Conservation (phyloP, 2,888 invertebrate genomes). For the Caenorhabditis sp. region DNA sequence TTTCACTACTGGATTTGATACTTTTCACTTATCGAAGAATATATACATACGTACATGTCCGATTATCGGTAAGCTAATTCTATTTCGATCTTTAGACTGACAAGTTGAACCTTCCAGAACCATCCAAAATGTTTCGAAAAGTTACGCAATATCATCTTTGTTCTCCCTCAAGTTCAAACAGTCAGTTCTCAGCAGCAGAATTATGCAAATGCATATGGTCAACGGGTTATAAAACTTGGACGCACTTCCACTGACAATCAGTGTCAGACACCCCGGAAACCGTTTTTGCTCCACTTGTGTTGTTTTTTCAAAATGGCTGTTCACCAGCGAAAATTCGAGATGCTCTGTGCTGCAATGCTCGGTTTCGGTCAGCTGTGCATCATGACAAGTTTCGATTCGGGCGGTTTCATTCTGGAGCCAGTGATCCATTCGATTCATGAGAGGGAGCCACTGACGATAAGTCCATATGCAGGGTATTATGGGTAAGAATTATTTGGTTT, state of each 20-base stretch:
- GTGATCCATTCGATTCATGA: slow-evolving; percentile 74
- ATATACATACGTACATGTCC: too few relatives aligned
- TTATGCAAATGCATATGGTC: background rate
- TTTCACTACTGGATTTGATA: too few relatives aligned
- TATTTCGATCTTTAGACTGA: too few relatives aligned
- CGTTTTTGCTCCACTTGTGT: too few relatives aligned
- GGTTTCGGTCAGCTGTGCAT: slow-evolving; percentile 71
- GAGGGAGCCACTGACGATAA: slow-evolving; percentile 62
- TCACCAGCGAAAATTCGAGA: slow-evolving; percentile 39
- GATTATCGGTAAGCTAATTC: too few relatives aligned
- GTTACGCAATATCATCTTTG: background rate
- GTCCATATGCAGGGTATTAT: slow-evolving; percentile 71
- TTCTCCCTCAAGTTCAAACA: background rate
- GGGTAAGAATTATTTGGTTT: slow-evolving; percentile 54
- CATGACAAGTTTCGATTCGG: slow-evolving; percentile 62
- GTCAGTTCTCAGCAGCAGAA: background rate
- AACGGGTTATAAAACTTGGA: background rate
- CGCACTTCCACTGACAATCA: too few relatives aligned
- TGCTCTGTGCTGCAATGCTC: slow-evolving; percentile 65
- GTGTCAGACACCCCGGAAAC: too few relatives aligned
- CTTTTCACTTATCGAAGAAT: too few relatives aligned
- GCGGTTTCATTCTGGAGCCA: slow-evolving; percentile 71
- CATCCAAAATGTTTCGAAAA: background rate
- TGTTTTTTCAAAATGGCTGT: too few relatives aligned
- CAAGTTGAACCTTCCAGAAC: background rate